Base-by-base conservation (phyloP, 2,888 invertebrate genomes). In the Poecilus cupreus region DNA sequence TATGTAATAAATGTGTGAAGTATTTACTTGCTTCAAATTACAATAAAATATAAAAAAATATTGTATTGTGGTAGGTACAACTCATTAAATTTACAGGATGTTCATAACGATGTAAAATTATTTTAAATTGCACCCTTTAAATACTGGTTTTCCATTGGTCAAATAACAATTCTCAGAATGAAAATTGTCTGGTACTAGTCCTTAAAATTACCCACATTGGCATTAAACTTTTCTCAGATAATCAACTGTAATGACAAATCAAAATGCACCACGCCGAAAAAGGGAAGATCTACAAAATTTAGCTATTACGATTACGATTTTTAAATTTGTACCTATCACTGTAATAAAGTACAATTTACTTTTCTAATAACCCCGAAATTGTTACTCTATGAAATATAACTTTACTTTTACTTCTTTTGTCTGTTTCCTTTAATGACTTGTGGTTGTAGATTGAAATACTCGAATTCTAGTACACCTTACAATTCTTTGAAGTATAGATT, bases 121-220 rank as follows among this genome's bases (percentile, higher is more conserved):
- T 68, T 68, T 68, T 68, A 68, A 68, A 68, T 68, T 68, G 64
- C 64, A 68, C 37, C 64, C 37, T 68, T 68, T 68, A 68, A 68
- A 37, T 68, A 68, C 64, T 68, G 64, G 64, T 68, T 68, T 60
- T 37, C 37, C 64, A 68, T 68, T 68, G 64, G 64, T 68, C 64
- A 68, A 68, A 68, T 37, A 68, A 68, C 64, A 68, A 68, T 68
- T 68, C 64, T 37, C 37, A 10, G 37, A 37, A 32, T 13, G 60
- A 60, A 60, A 60, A 60, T 60, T 60, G 32, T 60, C 26, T 68
- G 64, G 64, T 68, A 37, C 64, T 68, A 68, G 64, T 32, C 18
- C 37, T 68, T 11, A 32, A 32, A 68, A 68, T 68, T 68, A 68
- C 64, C 64, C 18, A 37, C 37, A 68, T 20, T 37, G 64, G 37